A percentile compares a stretch with the other conserved stretches of the same genome.
phyloP scores from a whole-genome alignment of 2,797 vertebrate genomes.

The Ataeniobius toweri region DNA sequence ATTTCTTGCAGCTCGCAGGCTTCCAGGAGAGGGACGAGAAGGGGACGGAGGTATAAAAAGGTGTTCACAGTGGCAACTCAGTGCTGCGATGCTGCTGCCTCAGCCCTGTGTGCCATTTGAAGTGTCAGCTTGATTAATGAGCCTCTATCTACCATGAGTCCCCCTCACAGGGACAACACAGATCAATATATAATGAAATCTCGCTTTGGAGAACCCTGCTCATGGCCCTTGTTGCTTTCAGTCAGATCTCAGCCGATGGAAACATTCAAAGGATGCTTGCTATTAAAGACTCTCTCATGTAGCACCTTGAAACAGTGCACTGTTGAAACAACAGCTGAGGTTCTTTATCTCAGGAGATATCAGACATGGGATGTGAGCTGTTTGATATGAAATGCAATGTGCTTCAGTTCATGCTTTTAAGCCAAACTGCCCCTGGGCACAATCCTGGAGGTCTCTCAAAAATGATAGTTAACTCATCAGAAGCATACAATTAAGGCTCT shows the following conservation, averaged over 20 bases:
- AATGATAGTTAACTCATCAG: background rate
- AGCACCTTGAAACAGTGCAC: slow-evolving; percentile 11
- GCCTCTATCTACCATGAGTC: slow-evolving; percentile 38
- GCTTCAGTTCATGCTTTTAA: slow-evolving; percentile 7
- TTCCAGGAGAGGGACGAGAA: slow-evolving; percentile 7
- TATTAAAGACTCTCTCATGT: background rate
- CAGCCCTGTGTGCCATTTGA: slow-evolving; percentile 52
- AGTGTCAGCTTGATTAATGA: slow-evolving; percentile 71
- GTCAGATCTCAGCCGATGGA: slow-evolving; percentile 39
- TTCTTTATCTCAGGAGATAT: slow-evolving; percentile 20
- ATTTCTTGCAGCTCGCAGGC: slow-evolving; percentile 9
- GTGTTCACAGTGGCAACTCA: slow-evolving; percentile 19
- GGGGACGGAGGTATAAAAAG: slow-evolving; percentile 39
- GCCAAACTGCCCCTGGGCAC: slow-evolving; percentile 8
- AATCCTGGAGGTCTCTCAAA: background rate
- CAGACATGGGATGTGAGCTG: slow-evolving; percentile 12
- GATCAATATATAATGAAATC: slow-evolving; percentile 63
- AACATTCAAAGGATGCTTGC: slow-evolving; percentile 21
- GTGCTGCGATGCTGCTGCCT: slow-evolving; percentile 44
- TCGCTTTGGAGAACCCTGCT: slow-evolving; percentile 5
- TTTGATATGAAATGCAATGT: slow-evolving; percentile 21
- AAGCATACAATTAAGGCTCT: slow-evolving; percentile 23
- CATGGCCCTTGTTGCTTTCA: slow-evolving; percentile 11
- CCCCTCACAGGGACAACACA: slow-evolving; percentile 42
- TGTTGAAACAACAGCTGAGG: slow-evolving; percentile 31